Conservation (phyloP, 2,797 vertebrate species). For the Artibeus lituratus region DNA sequence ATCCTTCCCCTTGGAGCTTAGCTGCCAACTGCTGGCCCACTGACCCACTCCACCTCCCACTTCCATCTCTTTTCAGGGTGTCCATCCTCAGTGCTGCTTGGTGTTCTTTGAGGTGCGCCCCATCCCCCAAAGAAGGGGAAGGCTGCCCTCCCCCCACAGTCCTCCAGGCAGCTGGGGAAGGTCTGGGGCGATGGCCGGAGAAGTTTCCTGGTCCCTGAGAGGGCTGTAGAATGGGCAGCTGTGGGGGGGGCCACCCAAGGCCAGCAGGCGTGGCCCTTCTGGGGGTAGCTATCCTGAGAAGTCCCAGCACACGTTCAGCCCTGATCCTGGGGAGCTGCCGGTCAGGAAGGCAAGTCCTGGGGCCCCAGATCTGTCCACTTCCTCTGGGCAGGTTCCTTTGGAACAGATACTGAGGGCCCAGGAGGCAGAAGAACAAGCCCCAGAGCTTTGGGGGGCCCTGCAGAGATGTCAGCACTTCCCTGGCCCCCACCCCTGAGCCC, state of each 20-base stretch:
- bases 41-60: not conserved
- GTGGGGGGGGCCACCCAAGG: not conserved
- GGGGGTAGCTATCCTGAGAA: not conserved
- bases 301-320: not conserved
- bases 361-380: not conserved
- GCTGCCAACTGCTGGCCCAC: not conserved
- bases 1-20: not conserved
- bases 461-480: not conserved
- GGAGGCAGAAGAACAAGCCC: not conserved
- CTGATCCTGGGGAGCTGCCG: not conserved
- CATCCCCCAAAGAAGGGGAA: not conserved
- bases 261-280: not conserved
- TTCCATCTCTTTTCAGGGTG: not conserved
- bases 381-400: not conserved
- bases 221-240: not conserved
- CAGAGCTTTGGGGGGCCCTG: not conserved
- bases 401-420: not conserved
- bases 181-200: not conserved
- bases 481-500: not conserved
- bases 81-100: not conserved
- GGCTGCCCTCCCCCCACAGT: not conserved
- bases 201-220: not conserved
- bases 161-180: not conserved
- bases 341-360: not conserved
- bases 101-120: not conserved